A percentile compares a stretch with the other conserved stretches of the same genome.
These are phyloP conservation scores for Heliconius hermathena DNA, from an alignment of 1,140 invertebrate species.

Conservation along the genomic window DNA sequence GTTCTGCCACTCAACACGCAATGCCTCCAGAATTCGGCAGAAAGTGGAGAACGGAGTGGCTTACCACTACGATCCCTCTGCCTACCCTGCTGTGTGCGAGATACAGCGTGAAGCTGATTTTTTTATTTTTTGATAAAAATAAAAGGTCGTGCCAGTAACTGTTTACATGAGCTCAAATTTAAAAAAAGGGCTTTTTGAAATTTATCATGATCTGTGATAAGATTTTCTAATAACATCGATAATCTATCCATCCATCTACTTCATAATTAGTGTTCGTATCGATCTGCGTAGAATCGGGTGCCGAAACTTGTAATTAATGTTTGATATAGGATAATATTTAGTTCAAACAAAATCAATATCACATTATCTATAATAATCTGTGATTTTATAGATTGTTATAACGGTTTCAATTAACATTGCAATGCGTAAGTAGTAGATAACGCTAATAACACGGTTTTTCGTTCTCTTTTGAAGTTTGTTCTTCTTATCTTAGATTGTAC, in stretches of 20 bases:
- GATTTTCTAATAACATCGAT: neutral
- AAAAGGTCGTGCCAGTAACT: neutral
- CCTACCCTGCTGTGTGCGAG: too few relatives aligned
- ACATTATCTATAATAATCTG: constrained; percentile 16
- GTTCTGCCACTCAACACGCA: too few relatives aligned
- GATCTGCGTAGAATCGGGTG: constrained; percentile 25
- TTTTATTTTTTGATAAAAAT: neutral
- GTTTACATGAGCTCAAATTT: neutral
- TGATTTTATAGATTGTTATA: constrained; percentile 7
- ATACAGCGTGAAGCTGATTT: too few relatives aligned
- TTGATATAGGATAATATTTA: constrained; percentile 32
- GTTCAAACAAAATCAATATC: constrained; percentile 32
- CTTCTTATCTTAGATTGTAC: constrained; percentile 21
- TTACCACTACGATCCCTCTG: too few relatives aligned
- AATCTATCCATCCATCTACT: constrained; percentile 6
- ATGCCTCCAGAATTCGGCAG: too few relatives aligned
- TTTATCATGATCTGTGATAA: neutral
- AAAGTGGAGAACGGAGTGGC: too few relatives aligned
- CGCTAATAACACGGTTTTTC: constrained; percentile 37
- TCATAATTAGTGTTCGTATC: constrained; percentile 12
- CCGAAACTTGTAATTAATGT: constrained; percentile 33
- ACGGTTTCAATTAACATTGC: constrained; percentile 11
- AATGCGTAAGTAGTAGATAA: constrained; percentile 46
- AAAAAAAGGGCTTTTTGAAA: neutral
- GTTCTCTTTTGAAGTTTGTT: constrained; percentile 41